A percentile compares a stretch with the other conserved stretches of the same genome.
Evolutionary conservation across 2,797 vertebrate genomes (phyloP).

Genomic region (Phylloscopus collybita): DNA sequence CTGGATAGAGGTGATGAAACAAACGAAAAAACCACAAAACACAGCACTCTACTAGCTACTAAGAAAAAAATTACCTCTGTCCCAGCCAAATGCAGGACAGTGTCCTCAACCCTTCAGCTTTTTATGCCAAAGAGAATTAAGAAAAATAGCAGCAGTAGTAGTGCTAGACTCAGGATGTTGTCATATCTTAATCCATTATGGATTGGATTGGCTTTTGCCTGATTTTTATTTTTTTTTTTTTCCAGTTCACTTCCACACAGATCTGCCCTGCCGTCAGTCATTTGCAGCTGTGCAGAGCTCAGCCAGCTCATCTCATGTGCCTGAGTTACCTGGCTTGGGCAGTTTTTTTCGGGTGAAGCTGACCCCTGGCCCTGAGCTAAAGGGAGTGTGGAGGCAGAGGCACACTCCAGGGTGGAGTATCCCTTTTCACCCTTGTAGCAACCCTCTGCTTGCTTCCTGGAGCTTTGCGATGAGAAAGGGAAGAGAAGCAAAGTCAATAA

Average conservation of each 20-base stretch:
- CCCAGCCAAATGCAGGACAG: not conserved
- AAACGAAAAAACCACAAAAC: no score
- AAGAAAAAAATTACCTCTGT: no score
- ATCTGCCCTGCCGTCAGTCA: not conserved
- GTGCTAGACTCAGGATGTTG: not conserved
- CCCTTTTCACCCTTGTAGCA: not conserved
- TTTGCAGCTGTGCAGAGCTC: not conserved
- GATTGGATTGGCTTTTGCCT: not conserved
- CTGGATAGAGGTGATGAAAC: not conserved
- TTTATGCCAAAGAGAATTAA: not conserved
- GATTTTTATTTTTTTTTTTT: not conserved
- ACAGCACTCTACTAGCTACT: not conserved
- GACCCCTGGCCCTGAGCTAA: not conserved
- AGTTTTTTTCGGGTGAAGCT: not conserved
- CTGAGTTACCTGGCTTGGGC: not conserved
- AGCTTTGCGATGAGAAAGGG: not conserved
- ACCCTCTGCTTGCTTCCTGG: not conserved
- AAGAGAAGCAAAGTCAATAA: not conserved
- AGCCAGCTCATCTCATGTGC: accelerated
- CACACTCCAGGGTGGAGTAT: not conserved
- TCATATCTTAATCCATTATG: not conserved
- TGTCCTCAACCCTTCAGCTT: not conserved
- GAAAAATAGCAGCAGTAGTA: not conserved
- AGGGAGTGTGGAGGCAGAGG: not conserved
- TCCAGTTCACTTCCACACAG: not conserved